Base-by-base conservation (phyloP, 2,113 vertebrate genomes). In the Trochalopteron elliotii region DNA sequence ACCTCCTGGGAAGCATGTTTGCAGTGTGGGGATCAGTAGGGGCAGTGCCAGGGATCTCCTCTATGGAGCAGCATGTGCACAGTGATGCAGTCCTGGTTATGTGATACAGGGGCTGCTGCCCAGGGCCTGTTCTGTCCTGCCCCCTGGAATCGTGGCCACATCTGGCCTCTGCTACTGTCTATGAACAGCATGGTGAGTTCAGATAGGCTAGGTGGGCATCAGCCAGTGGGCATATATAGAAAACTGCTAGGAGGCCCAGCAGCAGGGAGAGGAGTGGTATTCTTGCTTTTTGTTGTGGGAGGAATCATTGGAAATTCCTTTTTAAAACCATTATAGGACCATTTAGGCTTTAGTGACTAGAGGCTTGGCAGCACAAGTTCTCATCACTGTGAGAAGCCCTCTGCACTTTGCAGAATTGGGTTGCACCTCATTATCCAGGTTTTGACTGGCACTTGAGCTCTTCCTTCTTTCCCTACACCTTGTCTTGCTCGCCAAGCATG, bases 31-130 rank as follows among this genome's bases (percentile, higher is more conserved):
- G 28, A 64, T 40, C 23, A 18, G 47, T 1, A 63, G 55, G 53
- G 25, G 31, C 45, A 16, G 40, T 4, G 33, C 2, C 35, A 53
- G 68, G 68, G 45, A 9, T 76, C n/a, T 10, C 23, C 44, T 71
- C 30, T 24, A 0, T 11, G 14, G 16, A 59, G 67, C 18, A 71
- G 35, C 8, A 2, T 13, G 24, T 21, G 39, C 70, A 12, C 0
- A 8, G 31, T 53, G 60, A 21, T 82, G 47, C 42, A n/a, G 35
- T 17, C 14, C 11, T 52, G 37, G 53, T 22, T 84, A 15, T 0
- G 2, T 2, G 24, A 12, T 13, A 7, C 20, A 37, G 15, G 12
- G 35, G n/a, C 45, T 69, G 59, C 55, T 93, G 78, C 74, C 15
- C 13, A 22, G 25, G 35, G 22, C 44, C 42, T 79, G 0, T 45